Conservation (phyloP, 2,797 vertebrate species). For the Crypturellus tataupa region DNA sequence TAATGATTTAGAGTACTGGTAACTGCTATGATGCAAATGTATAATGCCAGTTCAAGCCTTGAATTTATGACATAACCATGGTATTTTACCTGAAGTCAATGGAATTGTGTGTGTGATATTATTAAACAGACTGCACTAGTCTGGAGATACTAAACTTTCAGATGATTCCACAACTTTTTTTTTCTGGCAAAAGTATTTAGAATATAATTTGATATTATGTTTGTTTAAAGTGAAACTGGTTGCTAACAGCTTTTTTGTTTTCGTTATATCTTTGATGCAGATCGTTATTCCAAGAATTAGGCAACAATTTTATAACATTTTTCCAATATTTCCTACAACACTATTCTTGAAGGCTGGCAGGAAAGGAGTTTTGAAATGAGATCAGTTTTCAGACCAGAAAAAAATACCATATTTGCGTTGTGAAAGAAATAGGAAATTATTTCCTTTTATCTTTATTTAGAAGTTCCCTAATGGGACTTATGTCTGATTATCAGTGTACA, state of each 20-base stretch:
- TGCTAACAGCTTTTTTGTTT: background rate
- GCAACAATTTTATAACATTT: background rate
- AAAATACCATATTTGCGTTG: background rate
- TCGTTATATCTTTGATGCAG: background rate
- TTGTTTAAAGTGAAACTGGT: background rate
- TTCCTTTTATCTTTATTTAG: constrained; percentile 2
- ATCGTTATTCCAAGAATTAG: background rate
- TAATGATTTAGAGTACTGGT: constrained; percentile 43
- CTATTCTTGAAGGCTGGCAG: background rate
- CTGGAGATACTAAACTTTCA: background rate
- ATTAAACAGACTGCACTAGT: background rate
- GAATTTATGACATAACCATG: background rate
- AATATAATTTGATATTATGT: background rate
- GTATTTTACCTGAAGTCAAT: background rate
- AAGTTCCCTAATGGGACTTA: background rate
- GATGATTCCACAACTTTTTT: background rate
- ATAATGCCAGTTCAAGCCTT: background rate
- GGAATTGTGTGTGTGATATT: background rate
- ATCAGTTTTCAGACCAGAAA: constrained; percentile 32
- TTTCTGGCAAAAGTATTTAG: background rate
- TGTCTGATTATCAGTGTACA: background rate
- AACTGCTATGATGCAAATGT: constrained; percentile 26
- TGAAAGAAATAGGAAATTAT: background rate
- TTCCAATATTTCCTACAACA: background rate
- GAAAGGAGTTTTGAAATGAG: background rate